Evolutionary conservation across 2,797 vertebrate species (phyloP).

Genomic region (Enteromius trimaculatus): DNA sequence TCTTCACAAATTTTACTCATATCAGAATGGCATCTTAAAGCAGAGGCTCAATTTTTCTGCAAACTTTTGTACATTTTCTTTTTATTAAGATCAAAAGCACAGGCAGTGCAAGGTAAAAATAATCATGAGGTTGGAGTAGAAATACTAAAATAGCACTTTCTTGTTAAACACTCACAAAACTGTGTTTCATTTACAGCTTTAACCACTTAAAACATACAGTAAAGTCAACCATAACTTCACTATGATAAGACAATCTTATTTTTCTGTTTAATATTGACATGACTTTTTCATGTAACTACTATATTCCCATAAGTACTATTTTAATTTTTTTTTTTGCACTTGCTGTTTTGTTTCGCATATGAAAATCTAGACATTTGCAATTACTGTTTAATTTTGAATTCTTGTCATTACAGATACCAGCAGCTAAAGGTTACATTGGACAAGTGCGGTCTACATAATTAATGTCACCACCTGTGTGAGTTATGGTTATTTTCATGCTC

Average conservation of each 20-base stretch:
- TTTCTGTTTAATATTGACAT: neutral
- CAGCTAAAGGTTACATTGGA: neutral
- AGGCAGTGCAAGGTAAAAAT: no score
- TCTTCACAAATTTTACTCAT: neutral
- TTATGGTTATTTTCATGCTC: conserved; percentile 21
- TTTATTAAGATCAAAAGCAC: no score
- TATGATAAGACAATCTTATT: neutral
- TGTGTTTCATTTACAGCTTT: neutral
- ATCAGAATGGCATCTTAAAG: neutral
- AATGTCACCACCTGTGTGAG: neutral
- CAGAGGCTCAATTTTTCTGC: neutral
- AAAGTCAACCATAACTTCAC: neutral
- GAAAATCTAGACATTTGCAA: neutral
- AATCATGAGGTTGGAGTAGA: neutral
- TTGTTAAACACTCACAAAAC: neutral
- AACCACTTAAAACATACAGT: neutral
- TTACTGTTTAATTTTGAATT: neutral
- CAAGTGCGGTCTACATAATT: neutral
- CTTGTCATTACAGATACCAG: neutral
- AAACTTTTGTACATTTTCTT: neutral
- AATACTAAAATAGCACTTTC: neutral
- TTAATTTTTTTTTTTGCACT: neutral
- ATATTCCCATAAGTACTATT: neutral
- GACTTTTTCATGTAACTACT: neutral
- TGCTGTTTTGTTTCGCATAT: neutral